A percentile compares a stretch with the other conserved stretches of the same genome.
phyloP scores from a whole-genome alignment of 2,888 invertebrate species.

The Julus scanicus region DNA sequence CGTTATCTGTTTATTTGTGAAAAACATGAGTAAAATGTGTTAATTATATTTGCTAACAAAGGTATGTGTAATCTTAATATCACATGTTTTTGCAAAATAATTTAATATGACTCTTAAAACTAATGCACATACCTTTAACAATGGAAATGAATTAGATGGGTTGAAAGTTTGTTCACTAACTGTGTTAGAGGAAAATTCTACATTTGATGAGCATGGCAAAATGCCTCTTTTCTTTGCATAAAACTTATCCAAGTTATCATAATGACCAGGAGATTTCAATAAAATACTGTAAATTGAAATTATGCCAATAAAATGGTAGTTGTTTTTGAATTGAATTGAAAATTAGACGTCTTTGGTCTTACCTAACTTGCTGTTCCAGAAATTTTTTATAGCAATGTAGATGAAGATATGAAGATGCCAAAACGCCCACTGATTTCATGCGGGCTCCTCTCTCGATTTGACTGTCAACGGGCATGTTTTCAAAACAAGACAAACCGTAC shows the following conservation, averaged over 20 bases:
- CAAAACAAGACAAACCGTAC: slow-evolving; percentile 67
- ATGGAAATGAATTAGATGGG: not conserved
- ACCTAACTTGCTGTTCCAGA: slow-evolving; percentile 67
- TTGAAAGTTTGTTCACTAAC: not conserved
- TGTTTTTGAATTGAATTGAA: not conserved
- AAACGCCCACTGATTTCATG: slow-evolving; percentile 68
- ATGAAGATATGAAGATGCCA: slow-evolving; percentile 66
- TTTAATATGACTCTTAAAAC: not conserved
- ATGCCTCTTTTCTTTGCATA: slow-evolving; percentile 64
- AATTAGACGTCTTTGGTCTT: slow-evolving; percentile 48
- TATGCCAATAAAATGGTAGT: not conserved
- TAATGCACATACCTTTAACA: not conserved
- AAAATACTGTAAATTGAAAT: slow-evolving; percentile 63
- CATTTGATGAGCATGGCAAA: slow-evolving; percentile 32
- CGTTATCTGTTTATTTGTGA: slow-evolving; percentile 63
- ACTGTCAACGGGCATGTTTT: slow-evolving; percentile 66
- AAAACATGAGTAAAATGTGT: not conserved
- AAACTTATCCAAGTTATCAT: slow-evolving; percentile 65
- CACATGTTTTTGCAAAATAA: not conserved
- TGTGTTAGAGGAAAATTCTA: not conserved
- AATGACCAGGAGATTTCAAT: slow-evolving; percentile 65
- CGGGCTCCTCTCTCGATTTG: slow-evolving; percentile 67
- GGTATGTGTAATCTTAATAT: not conserved
- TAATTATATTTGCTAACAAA: no score
- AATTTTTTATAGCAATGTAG: slow-evolving; percentile 66